Evolutionary conservation across 2,113 vertebrate genomes (phyloP), one percentile per base, ranked within the genome.

Genomic region (Misgurnus mizolepis): DNA sequence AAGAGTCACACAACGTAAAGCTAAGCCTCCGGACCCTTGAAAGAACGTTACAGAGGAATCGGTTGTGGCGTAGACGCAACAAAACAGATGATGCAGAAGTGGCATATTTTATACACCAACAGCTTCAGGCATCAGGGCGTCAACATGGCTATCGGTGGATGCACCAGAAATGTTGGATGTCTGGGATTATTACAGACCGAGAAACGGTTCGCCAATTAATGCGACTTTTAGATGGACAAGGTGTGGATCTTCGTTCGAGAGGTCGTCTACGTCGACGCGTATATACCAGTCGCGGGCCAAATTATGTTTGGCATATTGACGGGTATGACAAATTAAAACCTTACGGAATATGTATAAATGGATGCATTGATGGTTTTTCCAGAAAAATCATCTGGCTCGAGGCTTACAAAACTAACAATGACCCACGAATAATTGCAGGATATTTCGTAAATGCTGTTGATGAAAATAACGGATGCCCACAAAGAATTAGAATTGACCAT

Each of bases 391-490:
- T 83, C n/a, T 83, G 76, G 81, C 22, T 65, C 11, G 81, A 71
- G 50, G 78, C 82, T 53, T 80, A 80, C 67, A 83, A 73, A 80
- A 72, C 76, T 22, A 83, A 80, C 43, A 80, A 74, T 80, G 56
- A 83, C 45, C 81, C 60, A 45, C 5, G 9, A 75, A 11, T 45
- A 18, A 73, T 67, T 45, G 68, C 78, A 40, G n/a, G 43, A 18
- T 80, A 66, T 66, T 73, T 80, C 12, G 10, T 82, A 43, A 9
- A 3, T 39, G 53, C 40, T 55, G 66, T 82, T 49, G 67, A 39
- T 40, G 22, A 74, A 3, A 73, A 80, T 41, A 58, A 65, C 4
- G 43, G 69, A 27, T 72, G n/a, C 34, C 79, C 61, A 53, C 22
- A 66, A 55, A 78, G 65, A 78, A 12, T 78, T 15, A 1, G 60